phyloP scores from a whole-genome alignment of 2,113 vertebrate genomes.

The Seriola aureovittata region DNA sequence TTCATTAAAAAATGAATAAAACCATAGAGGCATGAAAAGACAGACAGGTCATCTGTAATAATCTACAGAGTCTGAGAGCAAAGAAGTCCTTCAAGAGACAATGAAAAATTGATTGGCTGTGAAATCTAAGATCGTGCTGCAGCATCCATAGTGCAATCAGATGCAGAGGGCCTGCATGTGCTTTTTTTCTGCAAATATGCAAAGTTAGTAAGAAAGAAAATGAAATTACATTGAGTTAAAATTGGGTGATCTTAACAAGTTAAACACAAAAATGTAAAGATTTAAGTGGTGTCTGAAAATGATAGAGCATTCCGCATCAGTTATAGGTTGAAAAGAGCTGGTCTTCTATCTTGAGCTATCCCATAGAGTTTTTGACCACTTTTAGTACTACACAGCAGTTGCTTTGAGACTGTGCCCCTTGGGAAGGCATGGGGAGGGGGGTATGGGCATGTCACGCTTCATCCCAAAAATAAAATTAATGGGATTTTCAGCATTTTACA shows the following conservation, averaged over 20 bases:
- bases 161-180: background rate
- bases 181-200: background rate
- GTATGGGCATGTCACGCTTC: too few species aligned
- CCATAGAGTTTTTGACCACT: background rate
- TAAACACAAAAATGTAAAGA: too few species aligned
- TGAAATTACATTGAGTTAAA: background rate
- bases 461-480: too few species aligned
- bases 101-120: constrained; percentile 51
- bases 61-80: constrained; percentile 38
- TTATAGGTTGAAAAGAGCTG: background rate
- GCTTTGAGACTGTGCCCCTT: background rate
- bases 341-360: too few species aligned
- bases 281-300: too few species aligned
- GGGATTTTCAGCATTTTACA: too few species aligned
- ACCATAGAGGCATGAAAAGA: constrained; percentile 63
- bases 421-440: too few species aligned
- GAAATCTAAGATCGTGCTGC: constrained; percentile 17
- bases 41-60: constrained; percentile 64
- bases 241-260: background rate
- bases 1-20: constrained; percentile 64
- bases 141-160: background rate
- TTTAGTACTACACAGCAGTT: background rate
- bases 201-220: background rate
- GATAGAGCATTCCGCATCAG: too few species aligned
- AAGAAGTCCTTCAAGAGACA: constrained; percentile 61